Percentiles rank a stretch among this genome's conserved stretches.
Conservation (phyloP, 2,797 vertebrate species). For the Sardinella longiceps region DNA sequence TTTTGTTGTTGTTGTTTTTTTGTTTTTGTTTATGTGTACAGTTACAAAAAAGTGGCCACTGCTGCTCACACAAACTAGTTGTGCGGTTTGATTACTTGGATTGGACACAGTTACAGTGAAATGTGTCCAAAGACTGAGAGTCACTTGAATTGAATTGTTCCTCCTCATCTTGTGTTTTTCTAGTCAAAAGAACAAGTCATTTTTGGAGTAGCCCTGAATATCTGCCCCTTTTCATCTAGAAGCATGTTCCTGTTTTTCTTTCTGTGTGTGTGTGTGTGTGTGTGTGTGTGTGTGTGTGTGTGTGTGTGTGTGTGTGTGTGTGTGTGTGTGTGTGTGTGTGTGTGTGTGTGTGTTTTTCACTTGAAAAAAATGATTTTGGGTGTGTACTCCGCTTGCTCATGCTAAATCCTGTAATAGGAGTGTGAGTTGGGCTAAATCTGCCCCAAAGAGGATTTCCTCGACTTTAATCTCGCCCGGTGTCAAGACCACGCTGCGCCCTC, state of each 20-base stretch:
- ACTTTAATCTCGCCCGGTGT: constrained; percentile 55
- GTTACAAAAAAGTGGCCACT: too few species aligned
- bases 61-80: not conserved
- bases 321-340: too few species aligned
- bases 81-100: not conserved
- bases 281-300: too few species aligned
- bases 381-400: not conserved
- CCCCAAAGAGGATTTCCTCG: constrained; percentile 60
- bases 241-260: not conserved
- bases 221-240: not conserved
- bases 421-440: constrained; percentile 60
- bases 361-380: not conserved
- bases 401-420: constrained; percentile 56
- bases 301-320: too few species aligned
- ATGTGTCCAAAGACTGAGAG: too few species aligned
- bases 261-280: too few species aligned
- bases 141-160: not conserved
- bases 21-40: too few species aligned
- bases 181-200: not conserved
- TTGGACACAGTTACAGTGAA: not conserved
- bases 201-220: not conserved
- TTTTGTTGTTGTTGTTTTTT: too few species aligned
- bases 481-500: not conserved
- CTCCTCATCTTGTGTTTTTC: too few species aligned
- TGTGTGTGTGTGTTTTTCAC: not conserved